phyloP scores from a whole-genome alignment of 2,113 vertebrate genomes.

The Dryoscopus gambensis region DNA sequence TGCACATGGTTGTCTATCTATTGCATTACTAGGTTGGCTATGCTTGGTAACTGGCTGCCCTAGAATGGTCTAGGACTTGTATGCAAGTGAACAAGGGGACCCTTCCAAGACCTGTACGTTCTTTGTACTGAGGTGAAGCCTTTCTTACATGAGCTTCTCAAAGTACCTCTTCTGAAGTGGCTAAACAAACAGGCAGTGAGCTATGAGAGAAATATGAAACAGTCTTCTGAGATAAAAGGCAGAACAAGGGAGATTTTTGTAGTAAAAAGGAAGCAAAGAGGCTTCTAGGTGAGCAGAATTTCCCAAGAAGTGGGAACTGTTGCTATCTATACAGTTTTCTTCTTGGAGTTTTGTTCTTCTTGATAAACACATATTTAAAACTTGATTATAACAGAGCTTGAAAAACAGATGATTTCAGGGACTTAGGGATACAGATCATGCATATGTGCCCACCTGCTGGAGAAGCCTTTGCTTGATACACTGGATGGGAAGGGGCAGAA shows the following conservation, averaged over 20 bases:
- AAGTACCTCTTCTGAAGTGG: background rate
- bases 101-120: background rate
- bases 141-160: background rate
- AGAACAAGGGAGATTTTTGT: background rate
- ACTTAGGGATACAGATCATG: background rate
- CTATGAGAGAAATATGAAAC: background rate
- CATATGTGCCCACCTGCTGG: fast-evolving
- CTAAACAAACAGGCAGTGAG: background rate
- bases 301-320: background rate
- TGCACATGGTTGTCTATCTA: background rate
- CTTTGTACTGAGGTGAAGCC: background rate
- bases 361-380: background rate
- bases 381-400: background rate
- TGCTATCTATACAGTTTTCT: background rate
- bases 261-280: background rate
- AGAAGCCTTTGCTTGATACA: background rate
- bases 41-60: background rate
- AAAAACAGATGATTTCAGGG: background rate
- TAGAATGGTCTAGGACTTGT: background rate
- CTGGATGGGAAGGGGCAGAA: background rate
- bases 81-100: background rate
- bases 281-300: background rate
- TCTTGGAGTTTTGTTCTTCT: background rate
- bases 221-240: background rate
- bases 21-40: too few relatives aligned